Evolutionary conservation across 2,888 invertebrate species (phyloP), one percentile per base, ranked within the genome.

Genomic region (Drosophila lutescens): DNA sequence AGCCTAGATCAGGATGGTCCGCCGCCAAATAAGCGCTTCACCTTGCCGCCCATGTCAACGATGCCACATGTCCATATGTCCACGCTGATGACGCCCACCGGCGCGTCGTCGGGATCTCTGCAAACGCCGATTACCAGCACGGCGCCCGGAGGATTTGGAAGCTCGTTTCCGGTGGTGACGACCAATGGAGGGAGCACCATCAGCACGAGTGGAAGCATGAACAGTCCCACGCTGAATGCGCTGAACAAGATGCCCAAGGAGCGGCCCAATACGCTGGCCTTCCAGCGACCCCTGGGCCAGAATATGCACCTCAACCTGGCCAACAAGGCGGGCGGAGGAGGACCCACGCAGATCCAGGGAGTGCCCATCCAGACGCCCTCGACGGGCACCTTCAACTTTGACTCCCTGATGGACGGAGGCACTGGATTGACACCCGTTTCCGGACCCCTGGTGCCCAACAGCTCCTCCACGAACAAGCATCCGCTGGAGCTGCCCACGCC

Each of bases 371-470:
- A 95, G 74, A 97, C 97, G 12, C 98, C 98, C 0, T 97, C 97
- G 73, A 95, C 95, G 86, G 98, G 97, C 55, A 95, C 95, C 82
- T 97, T 98, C 93, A 97, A 97, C 92, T 98, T 97, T 91, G 98
- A 98, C 89, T 97, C 97, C 79, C 94, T 98, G 70, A 97, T 98
- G 96, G 97, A 97, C 86, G 97, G 97, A 55, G 97, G 98, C 86
- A 97, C 98, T 2, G 98, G 98, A 0, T 93, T 98, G 53, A 98
- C 98, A 8, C 98, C 98, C 0, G 96, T 97, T 38, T 95, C 94
- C 53, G 94, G 94, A 61, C 96, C 96, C 1, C 89, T 95, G 58
- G 93, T 95, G 81, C 95, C 95, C 67, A 92, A 84, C 47, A 97
- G 96, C 93, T 95, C 96, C 71, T 95, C 95, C 77, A 91, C 97